Evolutionary conservation across 2,888 invertebrate species (phyloP).

Genomic region (Xylota sylvarum): DNA sequence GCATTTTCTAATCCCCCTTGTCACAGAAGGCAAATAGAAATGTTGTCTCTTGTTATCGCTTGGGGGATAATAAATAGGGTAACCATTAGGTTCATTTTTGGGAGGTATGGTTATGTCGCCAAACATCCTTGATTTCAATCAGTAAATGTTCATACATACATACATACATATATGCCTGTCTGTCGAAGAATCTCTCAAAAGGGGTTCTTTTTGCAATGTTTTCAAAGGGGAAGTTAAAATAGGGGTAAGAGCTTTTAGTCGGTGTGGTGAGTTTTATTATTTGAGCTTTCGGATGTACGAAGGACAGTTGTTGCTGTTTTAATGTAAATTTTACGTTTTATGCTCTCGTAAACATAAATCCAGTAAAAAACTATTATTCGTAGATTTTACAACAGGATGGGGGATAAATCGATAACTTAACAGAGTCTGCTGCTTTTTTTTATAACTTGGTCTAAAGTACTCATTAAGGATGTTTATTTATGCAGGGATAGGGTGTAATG

Average conservation of each 20-base stretch:
- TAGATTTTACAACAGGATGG: slow-evolving; percentile 36
- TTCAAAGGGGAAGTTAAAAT: slow-evolving; percentile 25
- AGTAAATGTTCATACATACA: too few relatives aligned
- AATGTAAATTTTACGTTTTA: slow-evolving; percentile 60
- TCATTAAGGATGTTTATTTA: slow-evolving; percentile 33
- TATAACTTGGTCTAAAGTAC: slow-evolving; percentile 24
- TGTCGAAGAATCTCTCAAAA: background rate
- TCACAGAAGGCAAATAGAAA: slow-evolving; percentile 56
- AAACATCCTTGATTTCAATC: slow-evolving; percentile 36
- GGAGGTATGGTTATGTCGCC: slow-evolving; percentile 9
- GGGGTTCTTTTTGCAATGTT: slow-evolving; percentile 48
- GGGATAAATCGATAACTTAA: slow-evolving; percentile 45
- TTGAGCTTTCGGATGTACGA: slow-evolving; percentile 2
- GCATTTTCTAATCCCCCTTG: slow-evolving; percentile 17
- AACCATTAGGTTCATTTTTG: background rate
- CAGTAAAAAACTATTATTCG: slow-evolving; percentile 46
- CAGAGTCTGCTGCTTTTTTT: slow-evolving; percentile 11
- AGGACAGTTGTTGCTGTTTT: slow-evolving; percentile 19
- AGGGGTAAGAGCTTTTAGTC: slow-evolving; percentile 22
- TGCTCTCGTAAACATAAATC: slow-evolving; percentile 37
- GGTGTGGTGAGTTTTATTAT: slow-evolving; percentile 33
- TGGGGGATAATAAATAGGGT: slow-evolving; percentile 22
- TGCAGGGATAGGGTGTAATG: slow-evolving; percentile 28
- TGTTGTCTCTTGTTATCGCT: slow-evolving; percentile 34
- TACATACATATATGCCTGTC: slow-evolving; percentile 9